Evolutionary conservation across 2,113 vertebrate species (phyloP).

Genomic region (Rhinopomastus cyanomelas): DNA sequence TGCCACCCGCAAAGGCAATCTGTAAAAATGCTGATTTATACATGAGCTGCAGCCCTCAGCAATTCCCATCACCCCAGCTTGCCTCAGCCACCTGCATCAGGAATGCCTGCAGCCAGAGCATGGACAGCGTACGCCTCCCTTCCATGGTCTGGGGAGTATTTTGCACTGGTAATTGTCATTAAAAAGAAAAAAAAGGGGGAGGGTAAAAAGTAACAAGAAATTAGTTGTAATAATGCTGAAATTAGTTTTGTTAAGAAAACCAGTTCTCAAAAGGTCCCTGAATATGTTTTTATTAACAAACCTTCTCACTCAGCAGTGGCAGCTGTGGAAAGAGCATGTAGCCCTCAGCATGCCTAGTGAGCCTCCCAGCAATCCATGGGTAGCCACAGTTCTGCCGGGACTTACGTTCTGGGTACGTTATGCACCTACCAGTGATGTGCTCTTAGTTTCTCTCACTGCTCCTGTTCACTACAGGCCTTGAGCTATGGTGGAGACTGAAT

Average conservation of each 20-base stretch:
- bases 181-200: neutral
- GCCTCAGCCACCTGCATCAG: neutral
- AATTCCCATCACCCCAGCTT: neutral
- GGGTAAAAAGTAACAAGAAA: neutral
- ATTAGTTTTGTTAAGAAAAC: neutral
- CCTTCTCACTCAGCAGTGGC: neutral
- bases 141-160: neutral
- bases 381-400: neutral
- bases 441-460: neutral
- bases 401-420: rapidly evolving
- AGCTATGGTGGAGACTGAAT: neutral
- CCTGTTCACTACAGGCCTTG: neutral
- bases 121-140: neutral
- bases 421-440: neutral
- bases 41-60: neutral
- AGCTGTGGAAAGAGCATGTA: neutral
- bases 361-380: neutral
- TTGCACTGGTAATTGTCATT: neutral
- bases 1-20: neutral
- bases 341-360: rapidly evolving
- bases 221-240: neutral
- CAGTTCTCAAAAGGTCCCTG: neutral
- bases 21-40: neutral
- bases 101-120: neutral
- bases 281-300: neutral